A percentile compares a stretch with the other conserved stretches of the same genome.
Conservation (phyloP, 2,113 vertebrate species). For the Pseudonaja textilis region DNA sequence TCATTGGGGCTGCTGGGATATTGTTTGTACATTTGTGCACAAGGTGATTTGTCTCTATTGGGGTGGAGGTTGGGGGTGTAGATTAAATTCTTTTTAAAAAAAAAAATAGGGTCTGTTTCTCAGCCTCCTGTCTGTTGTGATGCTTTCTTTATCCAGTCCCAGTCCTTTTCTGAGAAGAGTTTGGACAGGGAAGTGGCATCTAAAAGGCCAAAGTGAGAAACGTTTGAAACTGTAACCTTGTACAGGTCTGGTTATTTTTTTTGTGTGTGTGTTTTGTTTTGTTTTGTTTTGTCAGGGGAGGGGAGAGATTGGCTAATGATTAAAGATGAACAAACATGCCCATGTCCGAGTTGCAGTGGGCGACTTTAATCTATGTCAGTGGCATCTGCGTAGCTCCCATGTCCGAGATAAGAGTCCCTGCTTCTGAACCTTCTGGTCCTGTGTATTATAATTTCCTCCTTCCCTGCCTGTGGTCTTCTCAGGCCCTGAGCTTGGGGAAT, state of each 20-base stretch:
- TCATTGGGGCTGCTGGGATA: not conserved
- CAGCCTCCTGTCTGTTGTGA: not conserved
- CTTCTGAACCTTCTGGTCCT: not conserved
- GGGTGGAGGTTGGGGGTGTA: rapidly evolving
- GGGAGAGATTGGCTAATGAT: not conserved
- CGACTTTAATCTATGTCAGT: not conserved
- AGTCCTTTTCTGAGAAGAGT: not conserved
- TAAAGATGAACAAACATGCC: not conserved
- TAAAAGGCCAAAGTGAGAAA: not conserved
- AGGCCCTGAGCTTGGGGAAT: not conserved
- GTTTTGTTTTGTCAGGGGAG: too few relatives aligned
- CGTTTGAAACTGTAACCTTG: not conserved
- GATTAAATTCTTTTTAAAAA: not conserved
- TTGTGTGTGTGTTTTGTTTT: too few relatives aligned
- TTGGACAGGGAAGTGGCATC: not conserved
- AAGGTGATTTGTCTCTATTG: not conserved
- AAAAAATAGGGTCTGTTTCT: not conserved
- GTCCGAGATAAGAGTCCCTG: not conserved
- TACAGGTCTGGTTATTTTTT: not conserved
- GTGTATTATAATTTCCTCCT: not conserved
- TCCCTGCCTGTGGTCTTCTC: not conserved
- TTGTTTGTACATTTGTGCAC: not conserved
- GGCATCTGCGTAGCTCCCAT: not conserved
- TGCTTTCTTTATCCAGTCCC: not conserved
- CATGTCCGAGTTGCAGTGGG: not conserved